Conservation (phyloP, 2,113 vertebrate species). For the Trinectes maculatus region DNA sequence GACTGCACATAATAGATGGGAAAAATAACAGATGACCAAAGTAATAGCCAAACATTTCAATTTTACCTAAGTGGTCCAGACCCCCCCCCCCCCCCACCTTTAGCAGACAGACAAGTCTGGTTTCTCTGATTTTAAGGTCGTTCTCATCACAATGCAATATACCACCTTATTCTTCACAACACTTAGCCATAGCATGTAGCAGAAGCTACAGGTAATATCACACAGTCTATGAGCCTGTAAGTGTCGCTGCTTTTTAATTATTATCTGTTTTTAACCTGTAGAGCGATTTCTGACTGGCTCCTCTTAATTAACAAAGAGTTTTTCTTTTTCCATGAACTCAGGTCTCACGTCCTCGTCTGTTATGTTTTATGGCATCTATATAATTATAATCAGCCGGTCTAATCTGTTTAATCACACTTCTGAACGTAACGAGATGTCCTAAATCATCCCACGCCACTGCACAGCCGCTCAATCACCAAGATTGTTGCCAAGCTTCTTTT, state of each 20-base stretch:
- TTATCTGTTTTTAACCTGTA: constrained; percentile 34
- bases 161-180: too few species aligned
- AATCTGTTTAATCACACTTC: constrained; percentile 61
- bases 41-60: too few species aligned
- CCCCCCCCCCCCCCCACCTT: too few species aligned
- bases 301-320: constrained; percentile 22
- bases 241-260: background rate
- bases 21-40: too few species aligned
- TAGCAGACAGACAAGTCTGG: too few species aligned
- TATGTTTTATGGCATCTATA: constrained; percentile 45
- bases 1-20: too few species aligned
- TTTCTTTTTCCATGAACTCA: constrained; percentile 30
- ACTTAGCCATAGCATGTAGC: too few species aligned
- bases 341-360: constrained; percentile 37
- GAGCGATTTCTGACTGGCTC: constrained; percentile 24
- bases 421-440: constrained; percentile 46
- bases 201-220: too few species aligned
- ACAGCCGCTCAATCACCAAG: constrained; percentile 33
- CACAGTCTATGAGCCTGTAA: too few species aligned
- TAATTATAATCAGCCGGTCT: constrained; percentile 54
- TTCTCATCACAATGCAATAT: too few species aligned
- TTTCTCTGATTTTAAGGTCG: too few species aligned
- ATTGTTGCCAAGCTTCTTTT: constrained; percentile 37
- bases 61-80: too few species aligned
- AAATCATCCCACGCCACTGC: constrained; percentile 46